Percentiles rank a stretch among this genome's conserved stretches.
phyloP scores from a whole-genome alignment of 2,113 vertebrate genomes.

The Phrynosoma platyrhinos region DNA sequence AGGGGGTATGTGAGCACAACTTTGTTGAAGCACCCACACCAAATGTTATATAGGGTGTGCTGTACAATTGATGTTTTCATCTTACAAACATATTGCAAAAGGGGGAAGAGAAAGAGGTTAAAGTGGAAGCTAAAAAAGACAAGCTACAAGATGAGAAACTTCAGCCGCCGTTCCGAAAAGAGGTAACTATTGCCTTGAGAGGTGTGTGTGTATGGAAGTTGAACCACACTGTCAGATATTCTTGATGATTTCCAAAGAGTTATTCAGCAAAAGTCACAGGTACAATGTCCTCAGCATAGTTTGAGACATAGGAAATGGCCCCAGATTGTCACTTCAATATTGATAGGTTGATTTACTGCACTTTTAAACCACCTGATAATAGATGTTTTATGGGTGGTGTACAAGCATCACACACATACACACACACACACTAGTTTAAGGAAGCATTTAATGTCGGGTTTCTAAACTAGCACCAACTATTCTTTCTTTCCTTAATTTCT shows the following conservation, averaged over 20 bases:
- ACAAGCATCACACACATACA: too few relatives aligned
- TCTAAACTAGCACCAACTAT: slow-evolving; percentile 45
- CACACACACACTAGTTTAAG: neutral
- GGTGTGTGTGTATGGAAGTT: neutral
- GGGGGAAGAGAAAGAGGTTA: slow-evolving; percentile 81
- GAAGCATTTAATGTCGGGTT: slow-evolving; percentile 39
- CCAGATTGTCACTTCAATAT: neutral
- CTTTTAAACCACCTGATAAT: neutral
- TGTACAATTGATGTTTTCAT: slow-evolving; percentile 32
- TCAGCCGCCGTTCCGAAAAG: slow-evolving; percentile 71
- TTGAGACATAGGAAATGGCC: neutral
- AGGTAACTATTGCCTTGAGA: slow-evolving; percentile 75
- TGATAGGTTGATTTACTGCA: neutral
- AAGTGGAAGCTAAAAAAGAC: slow-evolving; percentile 77
- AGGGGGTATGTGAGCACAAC: slow-evolving; percentile 46
- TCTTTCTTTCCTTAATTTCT: slow-evolving; percentile 52
- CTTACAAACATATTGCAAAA: slow-evolving; percentile 69
- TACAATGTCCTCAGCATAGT: neutral
- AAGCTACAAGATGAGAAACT: slow-evolving; percentile 76
- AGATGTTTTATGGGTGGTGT: too few relatives aligned
- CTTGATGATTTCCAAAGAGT: neutral
- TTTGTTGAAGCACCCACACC: slow-evolving; percentile 30
- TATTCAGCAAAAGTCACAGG: slow-evolving; percentile 19
- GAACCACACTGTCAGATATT: neutral
- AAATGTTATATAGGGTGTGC: slow-evolving; percentile 17